Evolutionary conservation across 2,888 invertebrate species (phyloP).

Genomic region (Leptura quadrifasciata): DNA sequence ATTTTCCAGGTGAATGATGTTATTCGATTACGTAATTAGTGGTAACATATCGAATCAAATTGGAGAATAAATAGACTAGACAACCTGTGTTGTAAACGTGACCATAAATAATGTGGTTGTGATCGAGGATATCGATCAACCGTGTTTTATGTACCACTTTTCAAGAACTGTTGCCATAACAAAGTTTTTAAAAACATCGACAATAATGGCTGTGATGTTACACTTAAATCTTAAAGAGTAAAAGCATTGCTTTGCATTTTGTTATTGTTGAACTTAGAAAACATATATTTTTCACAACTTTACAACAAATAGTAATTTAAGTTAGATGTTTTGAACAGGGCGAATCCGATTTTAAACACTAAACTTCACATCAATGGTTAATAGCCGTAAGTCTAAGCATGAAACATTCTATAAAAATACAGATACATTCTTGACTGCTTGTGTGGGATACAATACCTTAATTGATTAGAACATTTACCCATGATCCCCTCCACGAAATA

Average conservation of each 20-base stretch:
- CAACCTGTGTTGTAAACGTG: conserved; percentile 43
- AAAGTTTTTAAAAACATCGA: background rate
- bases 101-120: conserved; percentile 40
- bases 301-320: too few relatives aligned
- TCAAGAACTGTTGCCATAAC: background rate
- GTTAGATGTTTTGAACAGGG: too few relatives aligned
- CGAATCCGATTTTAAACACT: too few relatives aligned
- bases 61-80: conserved; percentile 44
- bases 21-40: conserved; percentile 22
- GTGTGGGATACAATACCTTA: too few relatives aligned
- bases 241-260: background rate
- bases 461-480: too few relatives aligned
- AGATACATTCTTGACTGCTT: too few relatives aligned
- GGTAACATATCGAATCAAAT: conserved; percentile 20
- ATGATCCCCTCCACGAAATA: too few relatives aligned
- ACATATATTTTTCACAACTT: too few relatives aligned
- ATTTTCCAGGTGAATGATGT: conserved; percentile 14
- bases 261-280: too few relatives aligned
- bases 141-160: conserved; percentile 41
- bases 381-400: too few relatives aligned
- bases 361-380: too few relatives aligned
- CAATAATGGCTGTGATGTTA: background rate
- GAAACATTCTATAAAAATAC: too few relatives aligned
- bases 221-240: background rate
- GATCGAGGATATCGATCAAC: conserved; percentile 37